phyloP scores from a whole-genome alignment of 2,113 vertebrate genomes.

The Atherinomorus stipes region DNA sequence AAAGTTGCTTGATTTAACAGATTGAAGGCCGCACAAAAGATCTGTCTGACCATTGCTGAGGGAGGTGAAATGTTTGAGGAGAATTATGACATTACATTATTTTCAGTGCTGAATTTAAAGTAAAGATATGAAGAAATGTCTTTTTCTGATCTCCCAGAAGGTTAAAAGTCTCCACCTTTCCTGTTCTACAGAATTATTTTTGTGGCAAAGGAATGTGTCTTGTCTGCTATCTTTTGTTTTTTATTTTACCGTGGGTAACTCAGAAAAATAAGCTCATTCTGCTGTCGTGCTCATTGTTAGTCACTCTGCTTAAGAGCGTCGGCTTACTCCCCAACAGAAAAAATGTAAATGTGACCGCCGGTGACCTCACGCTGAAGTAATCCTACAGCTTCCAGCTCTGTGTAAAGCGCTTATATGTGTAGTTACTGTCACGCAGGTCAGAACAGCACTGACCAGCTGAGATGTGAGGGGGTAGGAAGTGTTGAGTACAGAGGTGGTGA shows the following conservation, averaged over 20 bases:
- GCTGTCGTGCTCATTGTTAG: constrained; percentile 39
- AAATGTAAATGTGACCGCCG: constrained; percentile 58
- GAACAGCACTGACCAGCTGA: constrained; percentile 40
- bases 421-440: constrained; percentile 41
- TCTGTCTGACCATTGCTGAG: too few relatives aligned
- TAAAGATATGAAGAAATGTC: neutral
- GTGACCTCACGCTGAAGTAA: constrained; percentile 39
- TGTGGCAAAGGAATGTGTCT: neutral
- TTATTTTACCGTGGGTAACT: constrained; percentile 24
- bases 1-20: too few relatives aligned
- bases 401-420: constrained; percentile 25
- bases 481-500: constrained; percentile 24
- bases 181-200: neutral
- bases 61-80: neutral
- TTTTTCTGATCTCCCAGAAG: neutral
- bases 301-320: constrained; percentile 16
- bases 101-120: too few relatives aligned
- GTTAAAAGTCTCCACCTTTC: neutral
- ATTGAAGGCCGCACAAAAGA: too few relatives aligned
- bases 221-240: neutral
- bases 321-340: constrained; percentile 43
- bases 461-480: constrained; percentile 40
- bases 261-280: constrained; percentile 34
- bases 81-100: neutral
- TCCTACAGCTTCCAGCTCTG: constrained; percentile 31